Evolutionary conservation across 2,888 invertebrate species (phyloP), one percentile per base, ranked within the genome.

Genomic region (Xestia c-nigrum): DNA sequence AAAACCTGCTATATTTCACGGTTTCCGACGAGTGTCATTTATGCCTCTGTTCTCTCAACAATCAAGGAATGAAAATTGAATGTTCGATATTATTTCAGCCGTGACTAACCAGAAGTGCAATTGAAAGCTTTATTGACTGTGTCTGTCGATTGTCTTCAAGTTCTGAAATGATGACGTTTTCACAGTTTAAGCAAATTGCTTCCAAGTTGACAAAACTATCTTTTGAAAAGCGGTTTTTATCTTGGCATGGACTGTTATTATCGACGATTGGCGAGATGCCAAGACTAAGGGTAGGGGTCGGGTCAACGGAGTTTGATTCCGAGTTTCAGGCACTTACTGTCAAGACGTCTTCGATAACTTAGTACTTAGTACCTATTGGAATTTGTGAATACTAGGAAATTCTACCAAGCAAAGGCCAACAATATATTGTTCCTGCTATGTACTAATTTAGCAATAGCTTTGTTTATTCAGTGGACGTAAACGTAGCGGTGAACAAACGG

Each of bases 1-100:
- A 94, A 94, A 95, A 94, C 92, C 92, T 90, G 90, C 92, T 91
- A 92, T 94, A 95, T 94, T 95, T 94, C 91, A 94, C 92, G 89
- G 90, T 91, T 91, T 89, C 89, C 89, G 85, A 88, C 90, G 90
- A 93, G 87, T 92, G 91, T 92, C 93, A 92, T 92, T 93, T 94
- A 91, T 90, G 90, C 91, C 88, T 89, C 89, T 91, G 89, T 92
- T 92, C 91, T 92, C 89, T 89, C 89, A 90, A 92, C 92, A 93
- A 93, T 93, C 92, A 92, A 91, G 90, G 87, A 91, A 91, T 91
- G 91, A 91, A 92, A 93, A 93, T 92, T 91, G 89, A 92, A 92
- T 93, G 91, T 90, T 89, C 88, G 88, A 87, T 88, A 87, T 90
- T 87, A 86, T 83, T 83, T 61, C 80, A 80, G 70, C 59, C 75